Base-by-base conservation (phyloP, 1,140 invertebrate species). In the Ganaspis sp. region DNA sequence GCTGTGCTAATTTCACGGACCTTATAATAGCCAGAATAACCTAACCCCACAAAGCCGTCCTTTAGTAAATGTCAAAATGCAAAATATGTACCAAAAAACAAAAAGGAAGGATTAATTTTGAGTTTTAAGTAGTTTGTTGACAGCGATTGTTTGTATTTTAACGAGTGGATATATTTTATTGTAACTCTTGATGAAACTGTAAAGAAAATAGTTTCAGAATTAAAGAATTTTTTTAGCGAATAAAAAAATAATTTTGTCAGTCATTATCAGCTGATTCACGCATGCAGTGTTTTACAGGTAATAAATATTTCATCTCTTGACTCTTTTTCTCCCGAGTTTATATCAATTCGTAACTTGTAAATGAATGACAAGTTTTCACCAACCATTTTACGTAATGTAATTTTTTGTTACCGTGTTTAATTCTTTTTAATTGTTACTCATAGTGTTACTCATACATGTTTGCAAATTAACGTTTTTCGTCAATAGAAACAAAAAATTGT, bases 241-340 rank as follows among this genome's bases (percentile, higher is more conserved):
- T 15, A 64, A 26, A 64, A 34, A n/a, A 21, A 64, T 64, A 29
- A 64, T 64, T 64, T 34, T 26, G 3, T 64, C 45, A 70, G 69
- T 75, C 74, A 75, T 71, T 71, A 40, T 71, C 74, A 71, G 69
- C 74, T 75, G 74, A 75, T 75, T 71, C 69, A 75, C 70, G 8
- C 1, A 49, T 8, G 45, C 4, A 34, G 29, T 34, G 29, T 34
- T 3, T 34, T 34, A 34, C 29, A 49, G 45, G 45, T 49, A 49
- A 17, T 49, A 49, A 19, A 34, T 6, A 34, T 3, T 34, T 49
- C 0, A 19, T 69, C n/a, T 37, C 5, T 37, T n/a, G n/a, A 26
- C 45, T 17, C 9, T 49, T 17, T 0, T 17, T 17, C 15, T n/a
- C n/a, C n/a, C n/a, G n/a, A n/a, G n/a, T n/a, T n/a, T n/a, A n/a